Evolutionary conservation across 2,797 vertebrate genomes (phyloP), one percentile per base, ranked within the genome.

Genomic region (Nannoperca australis): DNA sequence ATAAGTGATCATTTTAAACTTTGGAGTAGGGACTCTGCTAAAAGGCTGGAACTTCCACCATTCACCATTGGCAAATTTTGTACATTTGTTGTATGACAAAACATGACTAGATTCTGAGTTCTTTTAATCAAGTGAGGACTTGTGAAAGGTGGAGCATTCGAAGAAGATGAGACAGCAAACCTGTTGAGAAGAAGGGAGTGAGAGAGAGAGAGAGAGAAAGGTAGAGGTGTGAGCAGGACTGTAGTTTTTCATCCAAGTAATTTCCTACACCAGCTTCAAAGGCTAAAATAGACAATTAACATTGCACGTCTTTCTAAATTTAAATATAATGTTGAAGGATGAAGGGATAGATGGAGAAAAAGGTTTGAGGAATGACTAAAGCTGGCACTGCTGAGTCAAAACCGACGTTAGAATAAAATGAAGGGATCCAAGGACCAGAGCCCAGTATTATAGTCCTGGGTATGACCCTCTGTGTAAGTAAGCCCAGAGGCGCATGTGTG

Each of bases 381-480:
- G 59, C 11, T 47, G 36, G 7, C 20, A 51, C 3, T 3, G 42
- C 47, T 61, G 22, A 54, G 20, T 40, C 3, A 56, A 45, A 32
- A 18, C 1, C 64, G 6, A 18, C 12, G 24, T 59, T 15, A 17
- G 38, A 70, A 66, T 22, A 70, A 67, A 45, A 49, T 14, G 14
- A 68, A 54, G 54, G 20, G 49, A 69, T 69, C 22, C 44, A 0
- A 32, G 22, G 17, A 18, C 70, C 7, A 1, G 22, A 58, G 30
- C 51, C 49, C 18, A 24, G 7, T 49, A 17, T 58, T 49, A 2
- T 3, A 58, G 40, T 50, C 20, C 47, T 55, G 59, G 20, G 34
- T 42, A 17, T 17, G 53, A 58, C 30, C 53, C 62, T 74, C 58
- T 66, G 40, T 9, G 27, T 44, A 53, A 65, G 54, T 47, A 51